Evolutionary conservation across 2,797 vertebrate genomes (phyloP), one percentile per base, ranked within the genome.

Genomic region (Lithobates pipiens): DNA sequence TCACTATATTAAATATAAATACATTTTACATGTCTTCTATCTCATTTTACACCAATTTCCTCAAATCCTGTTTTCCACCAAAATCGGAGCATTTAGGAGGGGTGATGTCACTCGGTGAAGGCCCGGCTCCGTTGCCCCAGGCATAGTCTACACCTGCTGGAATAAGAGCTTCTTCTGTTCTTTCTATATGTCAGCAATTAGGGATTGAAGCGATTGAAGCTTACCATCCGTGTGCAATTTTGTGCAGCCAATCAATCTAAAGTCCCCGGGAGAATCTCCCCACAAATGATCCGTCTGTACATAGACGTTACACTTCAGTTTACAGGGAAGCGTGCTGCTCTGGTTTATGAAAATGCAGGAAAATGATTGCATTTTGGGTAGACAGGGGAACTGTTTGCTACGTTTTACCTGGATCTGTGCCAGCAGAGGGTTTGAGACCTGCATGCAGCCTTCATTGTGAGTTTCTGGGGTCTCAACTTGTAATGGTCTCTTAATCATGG

Each of bases 401-500:
- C 15, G 27, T 25, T 29, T 67, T 29, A 9, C 21, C 36, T 21
- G 36, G 70, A 13, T 21, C 39, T 65, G 46, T 46, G 34, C 13
- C 54, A 77, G 18, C 10, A 65, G 5, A 69, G 44, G 81, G 76
- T 76, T 87, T 87, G 84, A 79, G 67, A 83, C 44, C 74, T 75
- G 80, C 69, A 8, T 82, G 68, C 80, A 75, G 70, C 50, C 76
- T 29, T 5, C 32, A 87, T 75, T 84, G 71, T 80, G 46, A 80
- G 44, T 68, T 72, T 32, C 70, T 57, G 54, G 39, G 39, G 42
- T 46, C 67, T 80, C 61, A 68, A 29, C 46, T 5, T 85, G 71
- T 85, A 85, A 85, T 85, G 78, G 77, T 36, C 86, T 76, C 78
- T 74, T 87, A 72, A 78, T 86, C 69, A 50, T 68, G 76, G 73